Evolutionary conservation across 2,888 invertebrate genomes (phyloP).

Genomic region (Pollenia labialis): DNA sequence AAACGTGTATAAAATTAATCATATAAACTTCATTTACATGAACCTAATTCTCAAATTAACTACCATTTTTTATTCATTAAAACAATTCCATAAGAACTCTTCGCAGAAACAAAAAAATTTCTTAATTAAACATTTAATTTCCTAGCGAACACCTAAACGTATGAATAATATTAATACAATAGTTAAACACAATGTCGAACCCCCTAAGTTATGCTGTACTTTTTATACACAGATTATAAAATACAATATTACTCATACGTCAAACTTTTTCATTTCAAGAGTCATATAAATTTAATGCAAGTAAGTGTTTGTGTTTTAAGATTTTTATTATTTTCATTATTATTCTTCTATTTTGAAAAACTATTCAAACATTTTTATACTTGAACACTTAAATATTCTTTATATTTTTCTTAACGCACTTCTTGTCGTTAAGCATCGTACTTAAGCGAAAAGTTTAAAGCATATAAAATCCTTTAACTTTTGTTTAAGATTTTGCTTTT

Average conservation of each 20-base stretch:
- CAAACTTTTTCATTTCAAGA: not conserved
- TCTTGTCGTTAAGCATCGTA: constrained; percentile 48
- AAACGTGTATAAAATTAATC: too few species aligned
- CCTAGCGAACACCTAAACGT: constrained; percentile 1
- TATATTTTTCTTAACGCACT: constrained; percentile 44
- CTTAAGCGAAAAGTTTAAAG: constrained; percentile 64
- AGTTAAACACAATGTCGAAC: not conserved
- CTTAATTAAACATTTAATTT: not conserved
- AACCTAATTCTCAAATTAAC: not conserved
- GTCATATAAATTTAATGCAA: constrained; percentile 32
- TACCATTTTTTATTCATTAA: not conserved
- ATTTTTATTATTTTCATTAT: constrained; percentile 22
- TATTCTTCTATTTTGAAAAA: constrained; percentile 15
- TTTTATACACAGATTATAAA: too few species aligned
- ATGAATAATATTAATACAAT: constrained; percentile 30
- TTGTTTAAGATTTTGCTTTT: constrained; percentile 10
- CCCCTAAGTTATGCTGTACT: constrained; percentile 11
- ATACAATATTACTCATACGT: constrained; percentile 32
- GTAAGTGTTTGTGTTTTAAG: not conserved
- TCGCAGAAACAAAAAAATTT: not conserved
- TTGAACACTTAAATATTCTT: constrained; percentile 49
- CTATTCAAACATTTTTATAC: constrained; percentile 52
- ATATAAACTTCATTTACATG: too few species aligned
- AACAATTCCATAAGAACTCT: not conserved
- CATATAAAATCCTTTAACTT: constrained; percentile 58